Base-by-base conservation (phyloP, 2,797 vertebrate species). In the Morus bassanus region DNA sequence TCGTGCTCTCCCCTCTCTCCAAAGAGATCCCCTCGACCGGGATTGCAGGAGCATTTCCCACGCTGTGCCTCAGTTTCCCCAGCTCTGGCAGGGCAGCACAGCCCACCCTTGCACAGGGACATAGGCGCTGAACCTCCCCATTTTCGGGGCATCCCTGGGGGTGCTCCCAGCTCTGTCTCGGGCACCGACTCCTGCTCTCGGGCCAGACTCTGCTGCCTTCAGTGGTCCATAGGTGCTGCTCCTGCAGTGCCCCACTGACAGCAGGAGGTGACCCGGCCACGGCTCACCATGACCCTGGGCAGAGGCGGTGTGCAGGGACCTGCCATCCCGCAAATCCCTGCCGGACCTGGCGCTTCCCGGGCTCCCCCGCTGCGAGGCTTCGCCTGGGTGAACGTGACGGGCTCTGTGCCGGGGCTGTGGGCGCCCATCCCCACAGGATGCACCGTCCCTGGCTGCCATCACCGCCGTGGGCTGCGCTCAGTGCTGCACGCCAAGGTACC, bases 361-460 rank as follows among this genome's bases (percentile, higher is more conserved):
- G 11, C 5, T 51, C 37, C 37, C 1, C n/a, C 37, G 28, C 48
- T 11, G 9, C 4, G 3, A 57, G 51, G n/a, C 35, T 67, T 85
- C 33, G 21, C 33, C 33, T 15, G 13, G 56, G 56, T 9, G 33
- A 57, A 13, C 21, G 31, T 9, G 9, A 22, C 3, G 13, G 56
- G 56, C 23, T 51, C 56, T 1, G 0, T 48, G 65, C 65, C 22
- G 22, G 54, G 54, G 54, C 54, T 14, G 54, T 1, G 7, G 43
- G 51, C 35, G 7, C 30, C 1, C 0, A 14, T 14, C 57, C 22
- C 81, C 39, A 0, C 0, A 1, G 75, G 9, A 41, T 1, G 2
- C 39, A 9, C 54, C 56, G 21, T 12, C 31, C 54, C 56, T 4
- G 54, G 53, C 54, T n/a, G 54, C 33, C 33, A 14, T 14, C 54